Evolutionary conservation across 2,797 vertebrate species (phyloP).

Genomic region (Taeniopygia guttata): DNA sequence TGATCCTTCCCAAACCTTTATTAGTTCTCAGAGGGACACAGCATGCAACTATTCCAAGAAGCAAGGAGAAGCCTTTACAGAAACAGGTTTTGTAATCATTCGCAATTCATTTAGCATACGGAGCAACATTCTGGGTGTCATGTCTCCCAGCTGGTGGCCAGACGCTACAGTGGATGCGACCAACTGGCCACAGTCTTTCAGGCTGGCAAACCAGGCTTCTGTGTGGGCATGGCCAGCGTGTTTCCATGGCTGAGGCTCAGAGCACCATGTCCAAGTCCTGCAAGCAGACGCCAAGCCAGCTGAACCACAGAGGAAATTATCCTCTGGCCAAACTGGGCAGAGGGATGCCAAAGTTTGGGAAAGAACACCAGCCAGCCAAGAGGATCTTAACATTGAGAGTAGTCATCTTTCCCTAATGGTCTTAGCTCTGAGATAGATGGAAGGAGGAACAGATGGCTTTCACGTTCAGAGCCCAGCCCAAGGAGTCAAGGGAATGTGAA

Average conservation of each 20-base stretch:
- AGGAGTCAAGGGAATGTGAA: neutral
- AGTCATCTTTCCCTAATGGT: neutral
- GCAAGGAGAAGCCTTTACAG: conserved; percentile 33
- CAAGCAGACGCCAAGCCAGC: neutral
- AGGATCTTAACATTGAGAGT: neutral
- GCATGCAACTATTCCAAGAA: neutral
- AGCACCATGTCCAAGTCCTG: conserved; percentile 1
- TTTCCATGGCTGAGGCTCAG: conserved; percentile 8
- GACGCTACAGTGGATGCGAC: conserved; percentile 9
- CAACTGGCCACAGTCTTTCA: conserved; percentile 49
- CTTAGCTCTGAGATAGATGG: neutral
- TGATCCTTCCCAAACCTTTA: neutral
- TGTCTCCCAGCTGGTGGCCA: conserved; percentile 57
- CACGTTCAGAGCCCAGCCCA: neutral
- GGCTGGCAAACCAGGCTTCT: conserved; percentile 13
- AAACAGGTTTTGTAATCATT: conserved; percentile 47
- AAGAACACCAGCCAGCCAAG: neutral
- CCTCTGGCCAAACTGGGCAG: neutral
- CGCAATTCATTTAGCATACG: conserved; percentile 58
- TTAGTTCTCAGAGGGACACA: neutral
- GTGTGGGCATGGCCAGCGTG: neutral
- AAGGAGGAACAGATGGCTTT: neutral
- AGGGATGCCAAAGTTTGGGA: conserved; percentile 1
- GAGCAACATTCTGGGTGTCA: conserved; percentile 51
- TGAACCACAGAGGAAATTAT: conserved; percentile 31